phyloP scores from a whole-genome alignment of 2,113 vertebrate species.

The Alectura lathami region DNA sequence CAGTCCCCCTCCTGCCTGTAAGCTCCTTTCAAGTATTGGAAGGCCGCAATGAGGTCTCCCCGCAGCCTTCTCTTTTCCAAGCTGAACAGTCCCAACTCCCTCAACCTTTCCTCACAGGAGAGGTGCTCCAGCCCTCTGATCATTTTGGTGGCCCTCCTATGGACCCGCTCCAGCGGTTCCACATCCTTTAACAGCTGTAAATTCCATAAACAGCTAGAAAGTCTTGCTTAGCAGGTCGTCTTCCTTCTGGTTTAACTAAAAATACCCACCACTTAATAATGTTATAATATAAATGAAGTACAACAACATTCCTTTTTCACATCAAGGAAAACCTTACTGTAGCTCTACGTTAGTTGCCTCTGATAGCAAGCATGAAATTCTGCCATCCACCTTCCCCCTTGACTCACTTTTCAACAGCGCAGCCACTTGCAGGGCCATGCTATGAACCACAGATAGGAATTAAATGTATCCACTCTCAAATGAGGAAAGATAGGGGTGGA shows the following conservation, averaged over 20 bases:
- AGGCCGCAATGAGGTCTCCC: too few species aligned
- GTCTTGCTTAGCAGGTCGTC: background rate
- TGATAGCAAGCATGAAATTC: background rate
- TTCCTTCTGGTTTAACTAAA: background rate
- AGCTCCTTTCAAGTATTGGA: too few species aligned
- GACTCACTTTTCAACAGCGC: background rate
- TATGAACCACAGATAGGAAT: background rate
- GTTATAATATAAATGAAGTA: background rate
- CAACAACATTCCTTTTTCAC: background rate
- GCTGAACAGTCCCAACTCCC: too few species aligned
- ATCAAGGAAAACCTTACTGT: background rate
- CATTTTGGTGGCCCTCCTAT: too few species aligned
- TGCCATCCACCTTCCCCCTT: accelerated
- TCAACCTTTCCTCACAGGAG: too few species aligned
- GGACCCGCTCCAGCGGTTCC: too few species aligned
- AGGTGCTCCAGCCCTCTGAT: too few species aligned
- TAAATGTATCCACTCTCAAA: background rate
- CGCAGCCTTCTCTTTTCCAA: too few species aligned
- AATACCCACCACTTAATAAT: background rate
- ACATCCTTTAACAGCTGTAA: too few species aligned
- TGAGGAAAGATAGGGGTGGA: accelerated
- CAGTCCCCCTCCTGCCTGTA: too few species aligned
- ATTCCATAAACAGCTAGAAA: too few species aligned
- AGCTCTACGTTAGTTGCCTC: background rate
- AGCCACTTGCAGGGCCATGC: background rate